Evolutionary conservation across 2,888 invertebrate genomes (phyloP), one percentile per base, ranked within the genome.

Genomic region (Neoascia interrupta): DNA sequence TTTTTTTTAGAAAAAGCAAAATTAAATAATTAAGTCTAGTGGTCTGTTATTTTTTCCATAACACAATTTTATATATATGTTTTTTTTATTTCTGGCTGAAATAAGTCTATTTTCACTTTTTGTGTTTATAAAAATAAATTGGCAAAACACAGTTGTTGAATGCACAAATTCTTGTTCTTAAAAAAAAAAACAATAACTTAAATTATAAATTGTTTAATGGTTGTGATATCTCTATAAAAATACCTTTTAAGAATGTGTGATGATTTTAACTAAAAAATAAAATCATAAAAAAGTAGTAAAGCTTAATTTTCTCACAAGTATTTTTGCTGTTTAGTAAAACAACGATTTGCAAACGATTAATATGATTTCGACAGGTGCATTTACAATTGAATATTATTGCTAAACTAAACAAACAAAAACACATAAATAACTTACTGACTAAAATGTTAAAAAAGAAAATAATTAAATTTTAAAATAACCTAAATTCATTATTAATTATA

Each of bases 341-440:
- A 61, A 51, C 28, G n/a, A 47, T 49, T 36, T 54, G 34, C n/a
- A 23, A 36, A 41, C 39, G 19, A 15, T 23, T 43, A n/a, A 53
- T 34, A 45, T 37, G 37, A 58, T 31, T 26, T n/a, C n/a, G 31
- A 8, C 21, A 15, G 53, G 39, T 61, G 60, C 47, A 47, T 53
- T 60, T 53, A 68, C 66, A 66, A 16, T 61, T 31, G 37, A 41
- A 47, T 36, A 49, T 61, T 49, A n/a, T n/a, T n/a, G n/a, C n/a
- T n/a, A n/a, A n/a, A n/a, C n/a, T n/a, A n/a, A n/a, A n/a, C n/a
- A n/a, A n/a, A n/a, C n/a, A n/a, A n/a, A 51, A 43, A 64, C 23
- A 51, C 45, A 76, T 76, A 70, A 76, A 76, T 76, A 76, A 76
- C 70, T 76, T 70, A 76, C 19, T 18, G 10, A 13, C 47, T 68